Conservation (phyloP, 2,888 invertebrate genomes). For the Pristionchus arcanus region DNA sequence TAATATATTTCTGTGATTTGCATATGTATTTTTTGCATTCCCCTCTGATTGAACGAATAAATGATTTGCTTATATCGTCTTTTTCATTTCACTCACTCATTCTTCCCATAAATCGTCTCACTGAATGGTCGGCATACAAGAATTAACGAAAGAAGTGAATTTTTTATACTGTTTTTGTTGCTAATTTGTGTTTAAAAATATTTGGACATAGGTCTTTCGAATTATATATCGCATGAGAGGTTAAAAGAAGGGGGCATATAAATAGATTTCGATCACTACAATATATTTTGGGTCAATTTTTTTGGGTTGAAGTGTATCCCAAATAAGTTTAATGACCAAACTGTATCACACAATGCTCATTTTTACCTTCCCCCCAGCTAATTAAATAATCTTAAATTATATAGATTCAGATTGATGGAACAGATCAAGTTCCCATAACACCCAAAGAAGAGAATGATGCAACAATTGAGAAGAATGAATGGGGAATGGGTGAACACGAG, state of each 20-base stretch:
- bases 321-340: too few species aligned
- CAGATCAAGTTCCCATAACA: background rate
- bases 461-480: conserved; percentile 35
- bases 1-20: background rate
- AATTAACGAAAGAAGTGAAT: background rate
- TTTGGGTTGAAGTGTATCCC: too few species aligned
- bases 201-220: too few species aligned
- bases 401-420: too few species aligned
- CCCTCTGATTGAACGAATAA: background rate
- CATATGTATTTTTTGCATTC: conserved; percentile 2
- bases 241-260: too few species aligned
- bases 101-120: background rate
- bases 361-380: too few species aligned
- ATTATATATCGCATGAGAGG: too few species aligned
- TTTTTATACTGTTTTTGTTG: background rate
- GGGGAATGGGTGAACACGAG: conserved; percentile 34
- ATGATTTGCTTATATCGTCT: background rate
- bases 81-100: background rate
- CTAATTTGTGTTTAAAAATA: too few species aligned
- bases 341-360: too few species aligned
- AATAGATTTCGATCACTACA: too few species aligned
- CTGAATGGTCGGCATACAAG: background rate
- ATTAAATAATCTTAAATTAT: too few species aligned
- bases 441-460: background rate
- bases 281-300: too few species aligned